Evolutionary conservation across 2,888 invertebrate species (phyloP), one percentile per base, ranked within the genome.

Genomic region (Hyppa rectilinea): DNA sequence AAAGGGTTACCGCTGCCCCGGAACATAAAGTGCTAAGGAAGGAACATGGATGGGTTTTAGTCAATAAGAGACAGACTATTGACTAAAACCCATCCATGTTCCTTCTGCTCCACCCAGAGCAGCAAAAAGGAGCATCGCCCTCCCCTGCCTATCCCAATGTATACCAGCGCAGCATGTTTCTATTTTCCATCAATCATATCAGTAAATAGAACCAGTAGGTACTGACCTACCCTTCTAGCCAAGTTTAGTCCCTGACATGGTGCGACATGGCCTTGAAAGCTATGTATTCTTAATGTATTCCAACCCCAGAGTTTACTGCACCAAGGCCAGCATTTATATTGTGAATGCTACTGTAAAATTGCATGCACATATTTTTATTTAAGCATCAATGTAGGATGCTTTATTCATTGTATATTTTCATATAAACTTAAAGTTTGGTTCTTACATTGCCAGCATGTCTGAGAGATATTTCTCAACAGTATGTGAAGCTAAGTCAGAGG

Each of bases 221-320:
- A 69, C 53, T 77, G 73, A 73, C 53, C 59, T 77, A 73, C 40
- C 40, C 34, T 3, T 38, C 26, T 20, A 43, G 4, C 17, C 0
- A 50, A 14, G 40, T 69, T 53, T 29, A 69, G 43, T 29, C 56
- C 49, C 62, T 47, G 71, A 71, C 47, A 62, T 78, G 62, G 50
- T 62, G 38, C 23, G 23, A 53, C 49, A 31, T 17, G 55, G 50
- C 61, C 53, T 20, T 65, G 61, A 36, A 59, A 56, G 40, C 43
- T 34, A 71, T 74, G 47, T 69, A 60, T 74, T 71, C 7, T 17
- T 29, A 65, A 68, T 78, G 50, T 58, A 49, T 68, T 65, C 14
- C 23, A 53, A 40, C 52, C 68, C 34, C 52, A 53, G 10, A 60
- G 38, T 26, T 34, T 10, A 55, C n/a, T 62, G 71, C 45, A 50